Evolutionary conservation across 2,888 invertebrate genomes (phyloP), one percentile per base, ranked within the genome.

Genomic region (Blomia tropicalis): DNA sequence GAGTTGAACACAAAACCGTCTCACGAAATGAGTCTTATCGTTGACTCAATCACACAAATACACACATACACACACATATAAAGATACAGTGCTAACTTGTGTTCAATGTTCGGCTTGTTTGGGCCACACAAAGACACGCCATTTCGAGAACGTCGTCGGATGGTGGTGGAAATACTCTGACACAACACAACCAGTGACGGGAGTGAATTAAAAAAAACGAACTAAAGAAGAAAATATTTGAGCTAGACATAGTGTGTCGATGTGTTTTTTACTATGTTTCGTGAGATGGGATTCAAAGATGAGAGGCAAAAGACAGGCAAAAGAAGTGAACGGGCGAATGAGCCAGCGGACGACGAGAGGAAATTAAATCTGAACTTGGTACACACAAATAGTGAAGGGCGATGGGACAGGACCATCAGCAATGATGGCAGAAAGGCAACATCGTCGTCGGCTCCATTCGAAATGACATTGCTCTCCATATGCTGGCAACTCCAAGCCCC

Each of bases 321-420:
- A n/a, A n/a, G n/a, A n/a, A n/a, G n/a, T n/a, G n/a, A n/a, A n/a
- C n/a, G n/a, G n/a, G n/a, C n/a, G n/a, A n/a, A n/a, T n/a, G n/a
- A n/a, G n/a, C n/a, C n/a, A n/a, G n/a, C n/a, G n/a, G n/a, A n/a
- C n/a, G n/a, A n/a, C n/a, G 54, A 54, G 25, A 54, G 25, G 54
- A 54, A 54, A 54, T 54, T 54, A 54, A 23, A 54, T 54, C 54
- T 54, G 54, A 54, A 54, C 25, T 22, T 54, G 4, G 22, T n/a
- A n/a, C n/a, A n/a, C n/a, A n/a, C n/a, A n/a, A n/a, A n/a, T 5
- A 4, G 25, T 54, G 54, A 54, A 47, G 51, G 51, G 51, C 51
- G 51, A 47, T n/a, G 51, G 51, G 7, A 47, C 7, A 7, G 27
- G 7, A 11, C 27, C 41, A 17, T 14, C 41, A 41, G n/a, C 41